Evolutionary conservation across 1,140 invertebrate species (phyloP).

Genomic region (Procambarus clarkii): DNA sequence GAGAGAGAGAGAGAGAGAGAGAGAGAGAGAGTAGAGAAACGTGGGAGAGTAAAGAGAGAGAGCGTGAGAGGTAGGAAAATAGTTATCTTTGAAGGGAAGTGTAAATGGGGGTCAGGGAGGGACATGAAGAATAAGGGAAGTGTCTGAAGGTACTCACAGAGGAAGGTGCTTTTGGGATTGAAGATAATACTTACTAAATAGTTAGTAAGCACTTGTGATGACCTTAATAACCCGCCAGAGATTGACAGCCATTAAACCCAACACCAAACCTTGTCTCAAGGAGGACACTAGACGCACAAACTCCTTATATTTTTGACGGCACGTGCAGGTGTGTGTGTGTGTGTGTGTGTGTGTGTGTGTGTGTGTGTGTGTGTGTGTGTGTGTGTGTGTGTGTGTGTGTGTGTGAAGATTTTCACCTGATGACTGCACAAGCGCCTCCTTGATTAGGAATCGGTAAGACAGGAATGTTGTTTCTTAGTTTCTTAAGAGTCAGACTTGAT

Average conservation of each 20-base stretch:
- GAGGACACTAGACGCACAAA: background rate
- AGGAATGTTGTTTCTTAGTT: background rate
- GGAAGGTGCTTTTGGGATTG: background rate
- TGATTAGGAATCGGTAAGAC: background rate
- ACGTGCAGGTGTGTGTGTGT: too few species aligned
- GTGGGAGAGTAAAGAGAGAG: too few species aligned
- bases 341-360: background rate
- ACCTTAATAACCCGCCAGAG: too few species aligned
- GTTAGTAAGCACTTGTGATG: background rate
- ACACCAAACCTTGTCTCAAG: background rate
- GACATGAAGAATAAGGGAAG: background rate
- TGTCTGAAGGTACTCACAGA: background rate
- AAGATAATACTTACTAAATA: background rate
- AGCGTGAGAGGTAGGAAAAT: too few species aligned
- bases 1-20: background rate
- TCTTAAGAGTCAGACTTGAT: too few species aligned
- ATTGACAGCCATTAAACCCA: too few species aligned
- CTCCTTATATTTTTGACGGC: background rate
- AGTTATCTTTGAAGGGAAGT: background rate
- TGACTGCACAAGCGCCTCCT: background rate
- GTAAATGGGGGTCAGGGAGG: background rate
- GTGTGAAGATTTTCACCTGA: background rate
- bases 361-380: background rate
- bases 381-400: too few species aligned
- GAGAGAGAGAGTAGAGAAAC: too few species aligned